Base-by-base conservation (phyloP, 2,797 vertebrate species). In the Discoglossus pictus region DNA sequence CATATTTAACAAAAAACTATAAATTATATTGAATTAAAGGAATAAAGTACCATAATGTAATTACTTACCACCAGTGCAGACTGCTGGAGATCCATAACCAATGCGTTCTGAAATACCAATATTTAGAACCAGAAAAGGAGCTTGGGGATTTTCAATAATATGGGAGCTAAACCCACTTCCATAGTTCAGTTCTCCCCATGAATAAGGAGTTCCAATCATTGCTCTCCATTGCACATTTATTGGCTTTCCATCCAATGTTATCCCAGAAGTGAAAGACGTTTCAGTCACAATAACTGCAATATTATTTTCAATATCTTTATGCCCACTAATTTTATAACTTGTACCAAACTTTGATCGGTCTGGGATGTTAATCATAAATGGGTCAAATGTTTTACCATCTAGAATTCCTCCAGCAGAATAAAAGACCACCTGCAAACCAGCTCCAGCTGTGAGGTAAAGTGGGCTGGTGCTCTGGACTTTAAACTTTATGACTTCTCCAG, bases 401-500 rank as follows among this genome's bases (percentile, higher is more conserved):
- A 4, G 48, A n/a, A 2, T 11, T 17, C 75, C 68, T 7, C 90
- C 90, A 0, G 84, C 87, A 51, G 87, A 89, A 25, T 90, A 79
- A 44, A 89, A 27, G 21, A 89, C 59, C 13, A 90, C 88, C 63
- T 92, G 88, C 55, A 93, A 84, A 43, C 84, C 84, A 8, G 63
- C 67, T 1, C 87, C 74, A 38, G 89, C 82, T 6, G 80, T 54
- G 58, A 92, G 80, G 42, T 35, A 81, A 35, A 90, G 58, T 4
- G 86, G 56, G 2, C 38, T 20, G 9, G 73, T 38, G 6, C 35
- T 17, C 0, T 1, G 6, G 21, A 77, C 16, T 3, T 25, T 21
- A 55, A 87, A 61, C 39, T 79, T 61, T 0, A 12, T 2, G 0
- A 55, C 2, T 0, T 81, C n/a, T 0, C 85, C 89, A 2, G 27